Evolutionary conservation across 2,888 invertebrate species (phyloP).

Genomic region (Eupithecia tripunctaria): DNA sequence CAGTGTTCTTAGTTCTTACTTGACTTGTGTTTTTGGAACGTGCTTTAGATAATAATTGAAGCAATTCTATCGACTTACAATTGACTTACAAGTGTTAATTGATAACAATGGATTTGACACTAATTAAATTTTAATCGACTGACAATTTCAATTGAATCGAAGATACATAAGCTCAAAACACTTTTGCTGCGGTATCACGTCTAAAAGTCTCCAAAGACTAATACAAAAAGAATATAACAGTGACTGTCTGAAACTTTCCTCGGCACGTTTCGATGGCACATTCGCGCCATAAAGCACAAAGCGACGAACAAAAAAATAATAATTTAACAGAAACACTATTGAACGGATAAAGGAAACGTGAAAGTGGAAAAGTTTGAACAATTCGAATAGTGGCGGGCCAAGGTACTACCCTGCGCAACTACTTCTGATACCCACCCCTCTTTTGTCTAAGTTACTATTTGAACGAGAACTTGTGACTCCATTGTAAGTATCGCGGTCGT

Average conservation of each 20-base stretch:
- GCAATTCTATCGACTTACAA: constrained; percentile 25
- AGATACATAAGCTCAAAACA: background rate
- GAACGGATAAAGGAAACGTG: constrained; percentile 76
- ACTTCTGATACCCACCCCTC: constrained; percentile 73
- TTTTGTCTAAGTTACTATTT: constrained; percentile 81
- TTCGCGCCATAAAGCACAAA: constrained; percentile 69
- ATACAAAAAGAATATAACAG: constrained; percentile 36
- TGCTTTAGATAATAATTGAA: constrained; percentile 35
- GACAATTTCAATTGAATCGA: constrained; percentile 11
- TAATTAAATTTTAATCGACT: constrained; percentile 25
- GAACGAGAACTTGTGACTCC: constrained; percentile 67
- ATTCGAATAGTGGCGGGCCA: constrained; percentile 68
- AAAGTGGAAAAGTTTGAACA: constrained; percentile 80
- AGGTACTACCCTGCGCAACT: constrained; percentile 72
- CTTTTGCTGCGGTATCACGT: constrained; percentile 3
- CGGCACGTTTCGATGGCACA: constrained; percentile 56
- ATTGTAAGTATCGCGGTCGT: constrained; percentile 56
- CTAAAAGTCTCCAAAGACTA: constrained; percentile 37
- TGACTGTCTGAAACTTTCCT: constrained; percentile 46
- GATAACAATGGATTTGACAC: constrained; percentile 21
- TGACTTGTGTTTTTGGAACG: constrained; percentile 40
- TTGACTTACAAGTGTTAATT: too few relatives aligned
- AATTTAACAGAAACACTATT: constrained; percentile 78
- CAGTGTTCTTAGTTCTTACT: constrained; percentile 29
- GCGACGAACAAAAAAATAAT: constrained; percentile 69